Evolutionary conservation across 1,140 invertebrate species (phyloP).

Genomic region (Sinonovacula constricta): DNA sequence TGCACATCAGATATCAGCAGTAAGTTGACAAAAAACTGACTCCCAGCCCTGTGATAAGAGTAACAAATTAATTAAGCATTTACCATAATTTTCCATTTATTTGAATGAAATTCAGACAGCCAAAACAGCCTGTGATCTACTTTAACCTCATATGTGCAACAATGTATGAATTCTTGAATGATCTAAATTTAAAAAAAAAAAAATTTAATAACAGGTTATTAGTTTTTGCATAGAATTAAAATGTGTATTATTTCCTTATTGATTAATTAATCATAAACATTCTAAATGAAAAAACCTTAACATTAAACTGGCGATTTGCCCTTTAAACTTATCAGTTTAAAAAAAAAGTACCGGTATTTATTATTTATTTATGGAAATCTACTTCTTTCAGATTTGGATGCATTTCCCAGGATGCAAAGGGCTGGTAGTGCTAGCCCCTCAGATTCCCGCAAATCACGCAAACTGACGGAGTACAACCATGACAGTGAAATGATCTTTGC

Average conservation of each 20-base stretch:
- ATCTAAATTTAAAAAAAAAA: no score
- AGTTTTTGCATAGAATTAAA: no score
- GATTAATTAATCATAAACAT: background rate
- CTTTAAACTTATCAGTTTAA: background rate
- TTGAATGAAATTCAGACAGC: no score
- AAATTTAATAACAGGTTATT: no score
- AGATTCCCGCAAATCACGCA: slow-evolving; percentile 69
- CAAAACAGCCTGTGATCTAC: no score
- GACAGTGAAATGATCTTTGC: slow-evolving; percentile 97
- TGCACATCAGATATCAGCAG: slow-evolving; percentile 95
- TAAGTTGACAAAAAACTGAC: no score
- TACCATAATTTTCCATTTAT: no score
- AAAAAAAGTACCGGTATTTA: background rate
- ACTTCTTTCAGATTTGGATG: slow-evolving; percentile 86
- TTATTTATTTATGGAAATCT: slow-evolving; percentile 8
- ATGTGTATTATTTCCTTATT: no score
- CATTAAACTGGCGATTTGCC: background rate
- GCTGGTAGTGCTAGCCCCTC: slow-evolving; percentile 78
- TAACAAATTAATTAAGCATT: no score
- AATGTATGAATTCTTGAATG: no score
- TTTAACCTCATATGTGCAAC: no score
- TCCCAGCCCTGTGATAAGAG: no score
- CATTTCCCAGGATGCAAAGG: slow-evolving; percentile 87
- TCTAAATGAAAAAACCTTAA: background rate
- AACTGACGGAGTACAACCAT: slow-evolving; percentile 88